phyloP scores from a whole-genome alignment of 2,797 vertebrate species.

The Girardinus metallicus region DNA sequence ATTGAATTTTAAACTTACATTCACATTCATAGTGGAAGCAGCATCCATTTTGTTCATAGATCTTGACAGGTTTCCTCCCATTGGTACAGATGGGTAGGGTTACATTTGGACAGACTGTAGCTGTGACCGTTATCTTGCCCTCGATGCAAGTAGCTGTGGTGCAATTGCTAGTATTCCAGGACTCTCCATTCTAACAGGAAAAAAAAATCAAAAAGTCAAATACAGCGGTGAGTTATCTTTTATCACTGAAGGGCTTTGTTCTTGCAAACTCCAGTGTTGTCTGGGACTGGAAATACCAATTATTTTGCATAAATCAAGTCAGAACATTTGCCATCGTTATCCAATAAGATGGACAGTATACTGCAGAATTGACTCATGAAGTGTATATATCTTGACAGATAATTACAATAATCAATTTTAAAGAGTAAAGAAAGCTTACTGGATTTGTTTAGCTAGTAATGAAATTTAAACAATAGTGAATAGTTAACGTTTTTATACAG shows the following conservation, averaged over 20 bases:
- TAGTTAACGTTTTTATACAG: not conserved
- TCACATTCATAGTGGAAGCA: conserved; percentile 85
- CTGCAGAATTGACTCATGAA: not conserved
- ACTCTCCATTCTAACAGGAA: conserved; percentile 81
- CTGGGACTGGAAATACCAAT: not conserved
- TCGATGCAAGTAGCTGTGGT: conserved; percentile 81
- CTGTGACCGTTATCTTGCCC: conserved; percentile 60
- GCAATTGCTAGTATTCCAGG: conserved; percentile 81
- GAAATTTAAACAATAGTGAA: not conserved
- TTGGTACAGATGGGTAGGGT: conserved; percentile 78
- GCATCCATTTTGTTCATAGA: conserved; percentile 80
- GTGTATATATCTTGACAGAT: not conserved
- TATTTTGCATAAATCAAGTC: not conserved
- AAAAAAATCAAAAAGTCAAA: not conserved
- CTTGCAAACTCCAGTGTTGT: not conserved
- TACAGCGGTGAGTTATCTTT: not conserved
- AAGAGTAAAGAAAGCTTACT: not conserved
- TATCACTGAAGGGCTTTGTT: not conserved
- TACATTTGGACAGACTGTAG: conserved; percentile 62
- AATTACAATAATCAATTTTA: not conserved
- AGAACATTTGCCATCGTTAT: not conserved
- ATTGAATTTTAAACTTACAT: conserved; percentile 66
- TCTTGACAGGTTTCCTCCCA: conserved; percentile 72
- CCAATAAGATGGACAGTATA: not conserved
- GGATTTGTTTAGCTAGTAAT: too few species aligned